Evolutionary conservation across 2,888 invertebrate species (phyloP).

Genomic region (Drosophila anomalata): DNA sequence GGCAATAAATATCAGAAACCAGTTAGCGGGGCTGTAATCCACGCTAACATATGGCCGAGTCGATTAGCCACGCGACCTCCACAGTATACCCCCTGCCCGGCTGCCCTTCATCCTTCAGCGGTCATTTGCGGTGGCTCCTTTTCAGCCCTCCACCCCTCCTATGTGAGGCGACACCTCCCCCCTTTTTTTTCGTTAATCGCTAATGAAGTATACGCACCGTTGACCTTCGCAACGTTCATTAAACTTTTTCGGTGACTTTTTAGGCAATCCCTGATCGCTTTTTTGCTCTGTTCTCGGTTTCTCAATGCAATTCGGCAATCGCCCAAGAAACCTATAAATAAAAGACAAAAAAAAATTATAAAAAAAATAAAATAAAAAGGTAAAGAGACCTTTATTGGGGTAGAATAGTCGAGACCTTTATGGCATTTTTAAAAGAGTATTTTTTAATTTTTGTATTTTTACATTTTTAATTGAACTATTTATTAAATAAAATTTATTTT

Average conservation of each 20-base stretch:
- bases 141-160: not conserved
- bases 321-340: constrained; percentile 67
- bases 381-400: too few species aligned
- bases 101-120: not conserved
- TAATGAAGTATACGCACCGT: constrained; percentile 58
- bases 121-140: constrained; percentile 4
- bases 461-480: too few species aligned
- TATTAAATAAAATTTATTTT: too few species aligned
- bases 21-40: constrained; percentile 55
- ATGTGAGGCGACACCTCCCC: not conserved
- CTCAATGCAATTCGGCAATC: constrained; percentile 53
- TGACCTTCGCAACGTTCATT: constrained; percentile 66
- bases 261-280: constrained; percentile 22
- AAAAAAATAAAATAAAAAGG: not conserved
- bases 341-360: constrained; percentile 2
- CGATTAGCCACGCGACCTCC: constrained; percentile 54
- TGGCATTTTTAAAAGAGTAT: not conserved
- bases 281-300: constrained; percentile 15
- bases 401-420: not conserved
- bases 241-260: constrained; percentile 27
- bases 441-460: too few species aligned
- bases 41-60: constrained; percentile 71
- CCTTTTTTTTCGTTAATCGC: constrained; percentile 21
- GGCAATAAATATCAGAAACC: constrained; percentile 60
- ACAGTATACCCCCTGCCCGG: constrained; percentile 4